A percentile compares a stretch with the other conserved stretches of the same genome.
phyloP scores from a whole-genome alignment of 2,888 invertebrate species.

The Dysmachus trigonus region DNA sequence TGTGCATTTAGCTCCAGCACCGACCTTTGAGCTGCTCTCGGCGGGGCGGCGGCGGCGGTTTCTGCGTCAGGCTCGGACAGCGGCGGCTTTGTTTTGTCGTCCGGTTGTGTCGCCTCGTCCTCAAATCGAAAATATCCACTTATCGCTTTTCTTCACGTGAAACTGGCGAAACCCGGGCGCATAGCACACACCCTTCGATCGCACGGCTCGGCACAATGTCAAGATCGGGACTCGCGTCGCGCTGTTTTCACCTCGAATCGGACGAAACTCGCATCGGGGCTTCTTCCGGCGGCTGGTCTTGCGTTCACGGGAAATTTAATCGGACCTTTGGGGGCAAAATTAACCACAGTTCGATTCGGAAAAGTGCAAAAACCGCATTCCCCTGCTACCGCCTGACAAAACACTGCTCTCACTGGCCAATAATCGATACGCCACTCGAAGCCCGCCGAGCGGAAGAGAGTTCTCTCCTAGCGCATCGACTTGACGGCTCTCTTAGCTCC shows the following conservation, averaged over 20 bases:
- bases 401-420: background rate
- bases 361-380: background rate
- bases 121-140: background rate
- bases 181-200: slow-evolving; percentile 29
- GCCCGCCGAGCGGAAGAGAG: background rate
- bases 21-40: background rate
- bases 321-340: background rate
- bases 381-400: background rate
- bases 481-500: background rate
- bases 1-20: slow-evolving; percentile 1
- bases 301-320: background rate
- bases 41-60: background rate
- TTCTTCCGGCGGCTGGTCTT: background rate
- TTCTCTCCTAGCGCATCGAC: background rate
- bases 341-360: background rate
- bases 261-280: background rate
- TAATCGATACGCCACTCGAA: slow-evolving; percentile 23
- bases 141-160: background rate
- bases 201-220: slow-evolving; percentile 28
- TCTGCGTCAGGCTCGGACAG: too few relatives aligned
- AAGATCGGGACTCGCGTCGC: slow-evolving; percentile 1
- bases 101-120: background rate
- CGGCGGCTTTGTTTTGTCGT: background rate
- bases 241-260: background rate
- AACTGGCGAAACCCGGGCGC: background rate